Base-by-base conservation (phyloP, 2,797 vertebrate genomes). In the Silurus aristotelis region DNA sequence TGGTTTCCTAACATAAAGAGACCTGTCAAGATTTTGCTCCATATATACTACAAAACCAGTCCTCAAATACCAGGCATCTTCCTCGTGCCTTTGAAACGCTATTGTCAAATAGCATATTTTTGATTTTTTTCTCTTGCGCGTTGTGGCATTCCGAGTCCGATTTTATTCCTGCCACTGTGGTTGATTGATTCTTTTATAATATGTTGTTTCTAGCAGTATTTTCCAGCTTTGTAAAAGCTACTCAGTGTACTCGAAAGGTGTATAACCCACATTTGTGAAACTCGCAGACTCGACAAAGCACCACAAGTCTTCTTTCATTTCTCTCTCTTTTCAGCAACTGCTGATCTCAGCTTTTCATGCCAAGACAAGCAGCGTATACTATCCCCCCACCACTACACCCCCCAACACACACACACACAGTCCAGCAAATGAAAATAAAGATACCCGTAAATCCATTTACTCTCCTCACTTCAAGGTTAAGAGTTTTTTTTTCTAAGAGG, bases 401-500 rank as follows among this genome's bases (percentile, higher is more conserved):
- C 19, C n/a, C n/a, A 4, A 38, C 38, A 38, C 38, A 38, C 14
- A 46, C 31, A 63, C 46, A 43, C 13, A 52, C n/a, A 68, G 61
- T 19, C 79, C 9, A 63, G 17, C 25, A 17, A 64, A 63, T 82
- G 22, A 64, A 71, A 71, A 83, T n/a, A 55, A 20, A 8, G 82
- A 67, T 67, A 60, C 70, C 71, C 55, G 0, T 80, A 70, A 70
- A 68, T 12, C 48, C 66, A 82, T 82, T 82, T 58, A 58, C 52
- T 68, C 52, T 61, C 56, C 71, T 70, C 56, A 55, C 38, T 55
- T 48, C 72, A 78, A 46, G 73, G 85, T 83, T 84, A 82, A 88
- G 43, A 70, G 56, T 38, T 38, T 63, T 79, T 83, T 43, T 80
- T 43, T 80, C 61, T 52, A 52, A 80, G 56, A 83, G 79, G 67